Conservation (phyloP, 2,797 vertebrate genomes). For the Gymnothorax javanicus region DNA sequence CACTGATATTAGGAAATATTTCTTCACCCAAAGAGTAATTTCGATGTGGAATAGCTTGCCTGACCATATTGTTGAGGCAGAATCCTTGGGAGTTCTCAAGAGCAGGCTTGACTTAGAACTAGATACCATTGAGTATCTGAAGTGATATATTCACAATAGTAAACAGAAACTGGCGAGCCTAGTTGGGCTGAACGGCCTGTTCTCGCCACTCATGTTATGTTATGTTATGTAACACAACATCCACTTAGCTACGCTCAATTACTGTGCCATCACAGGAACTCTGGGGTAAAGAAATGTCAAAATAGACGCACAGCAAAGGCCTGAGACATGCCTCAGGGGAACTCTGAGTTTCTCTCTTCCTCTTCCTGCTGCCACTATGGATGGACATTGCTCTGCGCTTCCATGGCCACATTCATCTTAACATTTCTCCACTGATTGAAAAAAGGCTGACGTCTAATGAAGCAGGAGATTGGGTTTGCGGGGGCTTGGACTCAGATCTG, state of each 20-base stretch:
- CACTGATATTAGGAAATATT: too few relatives aligned
- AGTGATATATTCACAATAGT: too few relatives aligned
- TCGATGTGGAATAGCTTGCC: too few relatives aligned
- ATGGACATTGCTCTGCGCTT: not conserved
- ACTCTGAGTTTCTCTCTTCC: not conserved
- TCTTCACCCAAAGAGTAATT: too few relatives aligned
- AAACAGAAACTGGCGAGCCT: too few relatives aligned
- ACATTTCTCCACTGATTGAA: not conserved
- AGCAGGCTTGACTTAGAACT: too few relatives aligned
- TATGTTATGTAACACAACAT: not conserved
- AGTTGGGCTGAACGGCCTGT: too few relatives aligned
- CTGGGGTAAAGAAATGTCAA: not conserved
- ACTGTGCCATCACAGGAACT: not conserved
- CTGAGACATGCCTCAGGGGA: not conserved
- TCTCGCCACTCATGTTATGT: too few relatives aligned
- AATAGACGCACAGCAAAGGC: not conserved
- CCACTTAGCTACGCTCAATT: not conserved
- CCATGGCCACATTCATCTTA: not conserved
- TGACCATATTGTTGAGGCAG: too few relatives aligned
- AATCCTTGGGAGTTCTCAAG: too few relatives aligned
- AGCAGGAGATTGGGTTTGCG: not conserved
- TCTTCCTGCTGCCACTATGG: not conserved
- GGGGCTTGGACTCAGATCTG: not conserved
- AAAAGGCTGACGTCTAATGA: not conserved
- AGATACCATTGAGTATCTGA: too few relatives aligned